Percentiles rank a stretch among this genome's conserved stretches.
These are phyloP conservation scores for Scleropages formosus DNA, from an alignment of 2,797 vertebrate genomes.

Conservation along the genomic window DNA sequence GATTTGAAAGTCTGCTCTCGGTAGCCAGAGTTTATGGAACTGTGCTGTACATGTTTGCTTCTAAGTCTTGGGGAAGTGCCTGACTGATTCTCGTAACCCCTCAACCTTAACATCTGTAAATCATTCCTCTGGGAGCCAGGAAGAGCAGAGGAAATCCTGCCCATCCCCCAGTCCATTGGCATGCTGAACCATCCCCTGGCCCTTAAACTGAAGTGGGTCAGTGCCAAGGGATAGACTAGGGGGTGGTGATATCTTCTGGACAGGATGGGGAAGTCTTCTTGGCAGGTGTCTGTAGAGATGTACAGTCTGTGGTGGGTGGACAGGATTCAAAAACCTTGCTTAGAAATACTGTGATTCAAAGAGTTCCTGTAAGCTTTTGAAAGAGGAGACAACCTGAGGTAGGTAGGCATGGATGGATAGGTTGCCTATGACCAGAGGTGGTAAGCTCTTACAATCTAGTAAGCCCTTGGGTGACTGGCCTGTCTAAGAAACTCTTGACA, in stretches of 20 bases:
- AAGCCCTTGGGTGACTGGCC: too few species aligned
- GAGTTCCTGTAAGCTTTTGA: too few species aligned
- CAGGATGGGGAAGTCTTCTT: too few species aligned
- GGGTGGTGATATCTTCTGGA: constrained; percentile 23
- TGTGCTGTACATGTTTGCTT: constrained; percentile 28
- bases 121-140: constrained; percentile 48
- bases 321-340: background rate
- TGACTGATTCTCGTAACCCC: constrained; percentile 43
- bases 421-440: too few species aligned
- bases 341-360: background rate
- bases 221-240: background rate
- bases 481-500: too few species aligned
- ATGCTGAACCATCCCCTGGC: constrained; percentile 48
- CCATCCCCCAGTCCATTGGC: constrained; percentile 51
- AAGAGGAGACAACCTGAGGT: too few species aligned
- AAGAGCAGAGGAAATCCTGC: constrained; percentile 53
- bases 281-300: background rate
- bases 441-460: too few species aligned
- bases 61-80: constrained; percentile 37
- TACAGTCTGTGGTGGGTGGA: background rate
- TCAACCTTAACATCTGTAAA: constrained; percentile 61
- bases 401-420: too few species aligned
- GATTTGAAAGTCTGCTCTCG: background rate
- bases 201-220: background rate
- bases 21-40: background rate